A percentile compares a stretch with the other conserved stretches of the same genome.
Evolutionary conservation across 2,113 vertebrate genomes (phyloP).

Genomic region (Sphaerodactylus townsendi): DNA sequence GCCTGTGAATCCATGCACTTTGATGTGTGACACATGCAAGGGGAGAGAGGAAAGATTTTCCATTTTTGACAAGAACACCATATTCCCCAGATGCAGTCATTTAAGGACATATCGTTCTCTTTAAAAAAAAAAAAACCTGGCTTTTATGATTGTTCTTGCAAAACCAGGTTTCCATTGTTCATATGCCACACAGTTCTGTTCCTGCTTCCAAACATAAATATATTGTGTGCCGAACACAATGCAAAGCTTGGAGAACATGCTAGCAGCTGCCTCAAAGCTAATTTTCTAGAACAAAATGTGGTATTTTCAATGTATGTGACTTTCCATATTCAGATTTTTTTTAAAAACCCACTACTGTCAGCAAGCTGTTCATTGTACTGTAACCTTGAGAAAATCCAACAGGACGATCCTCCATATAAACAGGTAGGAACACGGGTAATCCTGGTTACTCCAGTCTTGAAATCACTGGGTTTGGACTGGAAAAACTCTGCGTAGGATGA

Average conservation of each 20-base stretch:
- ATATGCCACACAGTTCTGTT: constrained; percentile 10
- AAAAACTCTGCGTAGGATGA: too few species aligned
- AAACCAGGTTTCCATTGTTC: constrained; percentile 7
- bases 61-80: constrained; percentile 18
- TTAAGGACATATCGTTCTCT: constrained; percentile 20
- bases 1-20: constrained; percentile 51
- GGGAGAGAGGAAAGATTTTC: constrained; percentile 26
- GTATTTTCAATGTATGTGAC: neutral
- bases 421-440: neutral
- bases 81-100: neutral
- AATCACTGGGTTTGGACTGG: too few species aligned
- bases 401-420: neutral
- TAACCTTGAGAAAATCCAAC: neutral
- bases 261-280: constrained; percentile 4
- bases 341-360: neutral
- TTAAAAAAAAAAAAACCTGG: neutral
- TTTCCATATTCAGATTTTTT: neutral
- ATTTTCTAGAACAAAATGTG: neutral
- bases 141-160: constrained; percentile 39
- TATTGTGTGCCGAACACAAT: constrained; percentile 8
- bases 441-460: too few species aligned
- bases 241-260: neutral
- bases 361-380: neutral
- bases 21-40: neutral
- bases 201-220: constrained; percentile 34